phyloP scores from a whole-genome alignment of 1,140 invertebrate species.

The Chironomus striatipennis region DNA sequence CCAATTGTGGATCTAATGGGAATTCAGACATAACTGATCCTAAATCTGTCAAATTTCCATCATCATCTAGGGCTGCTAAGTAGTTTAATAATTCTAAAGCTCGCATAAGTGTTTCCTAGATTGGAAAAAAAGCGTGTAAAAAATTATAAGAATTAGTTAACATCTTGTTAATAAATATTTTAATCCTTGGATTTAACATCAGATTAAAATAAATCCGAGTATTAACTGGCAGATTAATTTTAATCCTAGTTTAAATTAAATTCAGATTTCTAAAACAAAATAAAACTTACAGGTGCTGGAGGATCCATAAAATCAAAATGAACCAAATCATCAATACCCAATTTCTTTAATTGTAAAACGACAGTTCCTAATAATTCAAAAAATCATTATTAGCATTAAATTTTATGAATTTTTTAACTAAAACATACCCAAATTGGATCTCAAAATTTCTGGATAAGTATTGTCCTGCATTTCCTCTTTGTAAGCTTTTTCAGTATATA shows the following conservation, averaged over 20 bases:
- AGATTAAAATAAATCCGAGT: slow-evolving; percentile 32
- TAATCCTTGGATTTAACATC: no score
- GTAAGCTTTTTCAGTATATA: slow-evolving; percentile 96
- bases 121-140: no score
- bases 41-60: slow-evolving; percentile 83
- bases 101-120: slow-evolving; percentile 85
- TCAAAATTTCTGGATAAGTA: slow-evolving; percentile 94
- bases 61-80: slow-evolving; percentile 81
- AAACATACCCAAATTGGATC: slow-evolving; percentile 9
- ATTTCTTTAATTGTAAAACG: slow-evolving; percentile 83
- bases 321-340: slow-evolving; percentile 93
- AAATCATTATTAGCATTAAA: no score
- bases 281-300: slow-evolving; percentile 60
- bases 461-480: slow-evolving; percentile 98
- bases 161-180: no score
- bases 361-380: slow-evolving; percentile 52
- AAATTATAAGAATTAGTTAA: not conserved
- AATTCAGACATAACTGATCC: slow-evolving; percentile 97
- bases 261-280: no score
- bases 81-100: slow-evolving; percentile 94
- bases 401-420: not conserved
- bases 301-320: slow-evolving; percentile 99
- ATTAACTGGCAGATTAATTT: no score
- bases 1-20: slow-evolving; percentile 91
- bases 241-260: no score